Evolutionary conservation across 2,113 vertebrate species (phyloP), one percentile per base, ranked within the genome.

Genomic region (Alouatta palliata): DNA sequence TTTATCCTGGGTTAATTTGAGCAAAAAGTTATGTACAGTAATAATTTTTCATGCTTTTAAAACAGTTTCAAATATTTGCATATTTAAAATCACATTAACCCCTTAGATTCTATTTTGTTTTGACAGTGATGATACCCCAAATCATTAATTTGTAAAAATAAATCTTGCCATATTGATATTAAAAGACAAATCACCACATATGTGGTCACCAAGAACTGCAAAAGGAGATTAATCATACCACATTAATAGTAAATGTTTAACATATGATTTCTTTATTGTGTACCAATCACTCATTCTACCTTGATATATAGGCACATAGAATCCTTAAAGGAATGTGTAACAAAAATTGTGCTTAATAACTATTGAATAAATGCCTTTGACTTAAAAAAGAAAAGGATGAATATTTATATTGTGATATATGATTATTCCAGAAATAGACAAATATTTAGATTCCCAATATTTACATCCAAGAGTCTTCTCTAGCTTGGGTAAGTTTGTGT

Each of bases 1-100:
- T 91, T 54, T 90, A 77, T 25, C 35, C 21, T 92, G 8, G 1
- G 89, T 87, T 94, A 68, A 70, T 79, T 93, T 93, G 92, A 80
- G 76, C 75, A 94, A 96, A 93, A 96, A 90, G 40, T 96, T 81
- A 89, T 87, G 58, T 80, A 30, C n/a, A 93, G 75, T 95, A 96
- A 96, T 80, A 95, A 87, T 90, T 90, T 96, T 94, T 89, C 79
- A 92, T 91, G 85, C 40, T 92, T 92, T 96, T 90, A 88, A 96
- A 96, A 94, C 64, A 92, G 82, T 47, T 95, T 90, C 58, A 87
- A 92, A 95, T 93, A 40, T 95, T 95, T 91, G 83, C 83, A 93
- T 89, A 96, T 97, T 95, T 93, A 64, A 95, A 96, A 97, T 90
- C 61, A 90, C 90, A 95, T 93, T 87, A 93, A 97, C 89, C 86